Evolutionary conservation across 2,113 vertebrate genomes (phyloP), one percentile per base, ranked within the genome.

Genomic region (Tapirus terrestris): DNA sequence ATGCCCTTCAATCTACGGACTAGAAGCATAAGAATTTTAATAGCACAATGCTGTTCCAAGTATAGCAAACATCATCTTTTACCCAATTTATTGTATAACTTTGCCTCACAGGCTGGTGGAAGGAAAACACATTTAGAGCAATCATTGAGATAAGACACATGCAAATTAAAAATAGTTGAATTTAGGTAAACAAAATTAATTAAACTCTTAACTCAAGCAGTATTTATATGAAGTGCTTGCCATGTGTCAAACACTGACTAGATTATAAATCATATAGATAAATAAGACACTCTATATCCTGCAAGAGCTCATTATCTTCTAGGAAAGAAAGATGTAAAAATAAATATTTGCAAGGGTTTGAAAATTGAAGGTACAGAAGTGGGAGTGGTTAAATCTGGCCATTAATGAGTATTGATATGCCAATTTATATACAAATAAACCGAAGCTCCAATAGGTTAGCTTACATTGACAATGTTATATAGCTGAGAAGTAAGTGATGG

Each of bases 181-280:
- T 88, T 90, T 77, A 94, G 60, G 21, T 77, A 95, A 96, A 82
- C 39, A 91, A 58, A 89, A 90, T 80, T 76, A 85, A 85, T 94
- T 77, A 73, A 90, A 86, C 43, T 81, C 21, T 63, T 84, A 79
- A 92, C 83, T 80, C 51, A n/a, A 36, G n/a, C 94, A 92, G 27
- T 53, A 67, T 58, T 82, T 86, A 80, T 21, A 80, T 8, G 60
- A 39, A 61, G 17, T 63, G 21, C 21, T 58, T 96, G 21, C 18
- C 73, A 85, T 5, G 8, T 72, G 31, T 84, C 61, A 89, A 63
- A 76, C 16, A 48, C 31, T 53, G 63, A 8, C 27, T 95, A 58
- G 6, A 77, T 80, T 94, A 67, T 86, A 75, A 82, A 79, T 86
- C 82, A 75, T 48, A 77, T 48, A 51, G 7, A 48, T 89, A 90